phyloP scores from a whole-genome alignment of 1,140 invertebrate species.

The Sarcophaga bullata region DNA sequence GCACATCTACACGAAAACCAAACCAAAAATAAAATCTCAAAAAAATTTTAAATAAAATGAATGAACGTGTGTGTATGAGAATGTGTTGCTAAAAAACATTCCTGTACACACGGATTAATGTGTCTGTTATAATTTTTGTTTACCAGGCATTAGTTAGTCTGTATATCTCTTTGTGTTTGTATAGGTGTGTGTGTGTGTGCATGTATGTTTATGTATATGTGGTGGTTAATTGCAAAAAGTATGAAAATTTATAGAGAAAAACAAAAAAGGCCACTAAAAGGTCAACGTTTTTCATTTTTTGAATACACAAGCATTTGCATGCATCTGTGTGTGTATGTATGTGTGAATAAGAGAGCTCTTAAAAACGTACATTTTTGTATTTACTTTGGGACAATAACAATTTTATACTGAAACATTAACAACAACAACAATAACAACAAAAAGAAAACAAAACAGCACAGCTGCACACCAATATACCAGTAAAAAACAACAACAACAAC shows the following conservation, averaged over 20 bases:
- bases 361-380: too few species aligned
- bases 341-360: too few species aligned
- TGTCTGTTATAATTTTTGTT: too few species aligned
- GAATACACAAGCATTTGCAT: too few species aligned
- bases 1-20: neutral
- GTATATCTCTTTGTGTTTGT: neutral
- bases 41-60: neutral
- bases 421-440: neutral
- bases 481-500: neutral
- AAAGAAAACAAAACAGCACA: too few species aligned
- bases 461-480: neutral
- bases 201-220: neutral
- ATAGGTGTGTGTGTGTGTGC: neutral
- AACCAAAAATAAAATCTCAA: neutral
- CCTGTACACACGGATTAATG: too few species aligned
- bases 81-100: neutral
- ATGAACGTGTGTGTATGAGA: neutral
- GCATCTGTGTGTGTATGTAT: too few species aligned
- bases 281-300: neutral
- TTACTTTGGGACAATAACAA: neutral
- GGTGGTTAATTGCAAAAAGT: neutral
- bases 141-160: too few species aligned
- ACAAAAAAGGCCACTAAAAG: conserved; percentile 2
- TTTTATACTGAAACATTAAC: neutral
- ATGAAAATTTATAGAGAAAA: neutral